These are phyloP conservation scores for Drosophila gaucha DNA, from an alignment of 2,888 invertebrate genomes.

Conservation along the genomic window DNA sequence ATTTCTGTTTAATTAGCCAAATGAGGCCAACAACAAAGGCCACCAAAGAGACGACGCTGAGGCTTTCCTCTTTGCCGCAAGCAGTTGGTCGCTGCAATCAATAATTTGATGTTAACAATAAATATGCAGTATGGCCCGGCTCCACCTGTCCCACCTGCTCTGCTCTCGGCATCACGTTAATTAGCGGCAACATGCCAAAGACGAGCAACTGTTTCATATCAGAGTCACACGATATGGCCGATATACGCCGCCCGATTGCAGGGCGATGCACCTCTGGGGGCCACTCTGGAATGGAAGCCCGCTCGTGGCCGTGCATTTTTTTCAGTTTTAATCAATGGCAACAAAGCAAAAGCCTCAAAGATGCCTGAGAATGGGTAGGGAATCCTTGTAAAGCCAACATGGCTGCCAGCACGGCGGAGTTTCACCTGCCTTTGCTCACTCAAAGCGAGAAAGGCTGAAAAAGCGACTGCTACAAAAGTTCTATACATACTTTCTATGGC, in stretches of 20 bases:
- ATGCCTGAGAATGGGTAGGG: constrained; percentile 21
- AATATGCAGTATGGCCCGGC: constrained; percentile 33
- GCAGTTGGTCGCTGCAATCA: constrained; percentile 53
- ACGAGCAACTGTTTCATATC: constrained; percentile 53
- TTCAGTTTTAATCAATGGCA: constrained; percentile 56
- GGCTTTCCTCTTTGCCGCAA: constrained; percentile 23
- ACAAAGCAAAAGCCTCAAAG: constrained; percentile 38
- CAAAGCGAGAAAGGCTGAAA: not conserved
- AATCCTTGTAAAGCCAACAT: constrained; percentile 62
- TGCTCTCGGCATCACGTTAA: constrained; percentile 42
- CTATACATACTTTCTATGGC: constrained; percentile 55
- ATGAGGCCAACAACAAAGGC: constrained; percentile 13
- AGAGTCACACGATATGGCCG: constrained; percentile 31
- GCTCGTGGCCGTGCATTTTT: constrained; percentile 22
- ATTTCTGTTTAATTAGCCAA: constrained; percentile 61
- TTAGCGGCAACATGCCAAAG: constrained; percentile 68
- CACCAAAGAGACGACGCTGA: constrained; percentile 13
- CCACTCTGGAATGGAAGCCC: not conserved
- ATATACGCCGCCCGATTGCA: constrained; percentile 39
- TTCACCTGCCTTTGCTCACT: not conserved
- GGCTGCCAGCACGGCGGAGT: constrained; percentile 9
- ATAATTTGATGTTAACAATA: constrained; percentile 74
- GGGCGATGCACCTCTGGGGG: constrained; percentile 60
- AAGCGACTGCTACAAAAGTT: constrained; percentile 40
- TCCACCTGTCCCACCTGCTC: not conserved